Conservation (phyloP, 2,113 vertebrate species). For the Bettongia penicillata region DNA sequence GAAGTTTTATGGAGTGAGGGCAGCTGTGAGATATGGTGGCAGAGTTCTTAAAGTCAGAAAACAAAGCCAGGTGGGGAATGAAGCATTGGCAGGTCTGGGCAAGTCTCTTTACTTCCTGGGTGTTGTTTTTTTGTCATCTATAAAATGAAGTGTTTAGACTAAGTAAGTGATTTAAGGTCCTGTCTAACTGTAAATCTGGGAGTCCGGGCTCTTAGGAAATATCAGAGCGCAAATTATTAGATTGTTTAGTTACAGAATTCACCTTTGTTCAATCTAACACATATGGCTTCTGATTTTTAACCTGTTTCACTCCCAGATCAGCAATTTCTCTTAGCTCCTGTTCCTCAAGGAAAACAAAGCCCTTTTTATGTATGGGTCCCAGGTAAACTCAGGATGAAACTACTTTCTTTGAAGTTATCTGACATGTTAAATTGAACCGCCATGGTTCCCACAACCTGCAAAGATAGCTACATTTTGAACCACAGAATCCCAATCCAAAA, state of each 20-base stretch:
- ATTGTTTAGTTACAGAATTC: not conserved
- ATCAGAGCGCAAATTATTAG: not conserved
- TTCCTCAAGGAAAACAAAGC: not conserved
- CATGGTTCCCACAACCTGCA: not conserved
- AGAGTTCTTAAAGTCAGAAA: not conserved
- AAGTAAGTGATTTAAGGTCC: not conserved
- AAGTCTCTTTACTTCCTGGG: not conserved
- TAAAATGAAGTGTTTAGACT: not conserved
- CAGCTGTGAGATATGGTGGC: not conserved
- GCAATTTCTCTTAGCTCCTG: not conserved
- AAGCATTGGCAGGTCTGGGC: not conserved
- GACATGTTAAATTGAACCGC: not conserved
- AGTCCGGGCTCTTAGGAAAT: not conserved
- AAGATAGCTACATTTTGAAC: not conserved
- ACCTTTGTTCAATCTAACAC: not conserved
- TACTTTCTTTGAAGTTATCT: not conserved
- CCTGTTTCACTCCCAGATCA: not conserved
- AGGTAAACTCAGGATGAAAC: not conserved
- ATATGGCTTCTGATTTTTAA: not conserved
- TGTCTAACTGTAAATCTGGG: not conserved
- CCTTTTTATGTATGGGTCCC: not conserved
- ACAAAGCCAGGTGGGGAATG: not conserved
- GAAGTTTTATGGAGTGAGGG: not conserved
- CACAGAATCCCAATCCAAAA: not conserved
- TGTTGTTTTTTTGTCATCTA: not conserved